Evolutionary conservation across 2,888 invertebrate genomes (phyloP).

Genomic region (Drosophila kuntzei): DNA sequence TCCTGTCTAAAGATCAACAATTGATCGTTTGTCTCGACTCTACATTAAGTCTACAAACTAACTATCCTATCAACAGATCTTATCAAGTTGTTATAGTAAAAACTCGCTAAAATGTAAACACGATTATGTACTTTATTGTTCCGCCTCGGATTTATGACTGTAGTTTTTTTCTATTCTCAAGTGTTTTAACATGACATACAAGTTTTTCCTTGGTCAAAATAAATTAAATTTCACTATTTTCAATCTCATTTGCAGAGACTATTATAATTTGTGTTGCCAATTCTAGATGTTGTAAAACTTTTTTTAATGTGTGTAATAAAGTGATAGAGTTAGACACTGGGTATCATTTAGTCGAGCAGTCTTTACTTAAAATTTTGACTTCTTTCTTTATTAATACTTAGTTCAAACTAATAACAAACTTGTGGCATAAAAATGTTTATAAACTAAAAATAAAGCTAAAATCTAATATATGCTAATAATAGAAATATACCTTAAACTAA

Average conservation of each 20-base stretch:
- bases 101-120: conserved; percentile 4
- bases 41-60: neutral
- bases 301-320: neutral
- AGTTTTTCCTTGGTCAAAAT: neutral
- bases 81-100: conserved; percentile 9
- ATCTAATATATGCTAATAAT: conserved; percentile 7
- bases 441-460: neutral
- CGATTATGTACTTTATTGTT: conserved; percentile 7
- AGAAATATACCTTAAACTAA: neutral
- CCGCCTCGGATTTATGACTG: conserved; percentile 14
- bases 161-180: conserved; percentile 11
- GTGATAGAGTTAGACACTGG: neutral
- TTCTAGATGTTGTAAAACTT: too few relatives aligned
- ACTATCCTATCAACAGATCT: neutral
- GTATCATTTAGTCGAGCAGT: neutral
- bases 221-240: neutral
- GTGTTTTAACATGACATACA: conserved; percentile 13
- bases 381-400: conserved; percentile 16
- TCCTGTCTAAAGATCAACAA: conserved; percentile 1
- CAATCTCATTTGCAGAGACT: neutral
- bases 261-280: neutral
- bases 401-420: conserved; percentile 9
- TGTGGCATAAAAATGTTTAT: neutral
- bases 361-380: neutral
- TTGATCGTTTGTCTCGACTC: conserved; percentile 3